These are phyloP conservation scores for Pygoscelis adeliae DNA, from an alignment of 2,113 vertebrate species.

Conservation along the genomic window DNA sequence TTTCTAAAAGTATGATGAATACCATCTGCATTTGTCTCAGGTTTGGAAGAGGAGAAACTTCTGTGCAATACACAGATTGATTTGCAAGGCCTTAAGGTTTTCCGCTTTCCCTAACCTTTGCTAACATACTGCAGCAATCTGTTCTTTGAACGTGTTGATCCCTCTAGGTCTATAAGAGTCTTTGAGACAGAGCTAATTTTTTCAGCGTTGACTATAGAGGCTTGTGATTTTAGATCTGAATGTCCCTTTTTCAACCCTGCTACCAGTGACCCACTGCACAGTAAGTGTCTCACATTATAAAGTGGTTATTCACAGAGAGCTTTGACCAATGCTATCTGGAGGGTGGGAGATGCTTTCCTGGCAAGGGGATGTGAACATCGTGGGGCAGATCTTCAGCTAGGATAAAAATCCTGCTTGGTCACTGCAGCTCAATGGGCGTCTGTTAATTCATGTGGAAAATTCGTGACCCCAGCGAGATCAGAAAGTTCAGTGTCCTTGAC, in stretches of 20 bases:
- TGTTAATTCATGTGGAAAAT: constrained; percentile 53
- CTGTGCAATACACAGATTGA: background rate
- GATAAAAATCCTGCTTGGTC: background rate
- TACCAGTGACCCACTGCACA: constrained; percentile 47
- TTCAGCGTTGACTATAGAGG: background rate
- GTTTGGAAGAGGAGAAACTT: background rate
- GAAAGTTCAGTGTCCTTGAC: constrained; percentile 37
- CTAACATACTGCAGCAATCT: background rate
- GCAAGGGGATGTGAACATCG: background rate
- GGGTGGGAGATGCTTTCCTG: constrained; percentile 50
- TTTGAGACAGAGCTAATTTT: constrained; percentile 24
- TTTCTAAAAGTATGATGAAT: fast-evolving
- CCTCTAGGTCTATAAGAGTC: background rate
- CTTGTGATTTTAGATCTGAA: constrained; percentile 34
- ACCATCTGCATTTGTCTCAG: background rate
- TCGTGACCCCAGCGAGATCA: background rate
- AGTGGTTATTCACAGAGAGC: constrained; percentile 48
- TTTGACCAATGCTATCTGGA: constrained; percentile 14
- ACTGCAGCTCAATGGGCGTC: background rate
- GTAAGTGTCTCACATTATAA: constrained; percentile 40
- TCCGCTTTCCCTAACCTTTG: background rate
- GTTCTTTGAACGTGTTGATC: background rate
- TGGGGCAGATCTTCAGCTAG: constrained; percentile 14
- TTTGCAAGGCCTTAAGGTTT: background rate
- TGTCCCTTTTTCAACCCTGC: constrained; percentile 56